Evolutionary conservation across 2,113 vertebrate genomes (phyloP).

Genomic region (Sciurus niger): DNA sequence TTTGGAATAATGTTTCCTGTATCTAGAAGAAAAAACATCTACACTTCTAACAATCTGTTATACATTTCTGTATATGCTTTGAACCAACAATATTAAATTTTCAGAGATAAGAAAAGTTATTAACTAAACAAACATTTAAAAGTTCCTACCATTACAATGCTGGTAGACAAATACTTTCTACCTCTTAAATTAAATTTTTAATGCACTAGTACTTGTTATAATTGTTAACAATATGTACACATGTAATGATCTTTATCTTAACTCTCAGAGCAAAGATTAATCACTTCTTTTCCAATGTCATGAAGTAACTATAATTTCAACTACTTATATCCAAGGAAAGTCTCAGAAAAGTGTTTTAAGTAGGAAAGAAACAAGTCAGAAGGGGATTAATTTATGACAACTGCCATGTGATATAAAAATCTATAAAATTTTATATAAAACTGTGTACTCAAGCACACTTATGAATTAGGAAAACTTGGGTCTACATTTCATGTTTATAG

Average conservation of each 20-base stretch:
- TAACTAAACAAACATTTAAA: slow-evolving; percentile 56
- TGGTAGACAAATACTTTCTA: slow-evolving; percentile 17
- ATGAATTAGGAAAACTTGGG: slow-evolving; percentile 38
- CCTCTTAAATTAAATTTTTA: slow-evolving; percentile 37
- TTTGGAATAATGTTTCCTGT: slow-evolving; percentile 15
- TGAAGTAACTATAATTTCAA: slow-evolving; percentile 52
- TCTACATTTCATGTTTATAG: background rate
- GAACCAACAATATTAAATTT: slow-evolving; percentile 22
- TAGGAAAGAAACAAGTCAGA: slow-evolving; percentile 61
- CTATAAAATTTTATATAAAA: background rate
- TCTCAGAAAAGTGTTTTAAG: slow-evolving; percentile 47
- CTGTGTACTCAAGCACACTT: background rate
- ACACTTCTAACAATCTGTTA: slow-evolving; percentile 1
- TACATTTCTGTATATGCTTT: slow-evolving; percentile 41
- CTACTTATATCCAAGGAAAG: background rate
- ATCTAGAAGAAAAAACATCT: slow-evolving; percentile 57
- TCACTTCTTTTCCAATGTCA: slow-evolving; percentile 20
- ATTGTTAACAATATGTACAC: background rate
- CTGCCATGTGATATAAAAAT: slow-evolving; percentile 39
- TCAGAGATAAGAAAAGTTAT: slow-evolving; percentile 27
- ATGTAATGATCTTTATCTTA: slow-evolving; percentile 31
- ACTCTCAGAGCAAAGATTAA: slow-evolving; percentile 20
- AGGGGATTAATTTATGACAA: slow-evolving; percentile 35
- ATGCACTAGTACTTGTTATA: slow-evolving; percentile 43
- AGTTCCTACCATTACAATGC: background rate